Evolutionary conservation across 2,797 vertebrate species (phyloP), one percentile per base, ranked within the genome.

Genomic region (Chaunax sp.): DNA sequence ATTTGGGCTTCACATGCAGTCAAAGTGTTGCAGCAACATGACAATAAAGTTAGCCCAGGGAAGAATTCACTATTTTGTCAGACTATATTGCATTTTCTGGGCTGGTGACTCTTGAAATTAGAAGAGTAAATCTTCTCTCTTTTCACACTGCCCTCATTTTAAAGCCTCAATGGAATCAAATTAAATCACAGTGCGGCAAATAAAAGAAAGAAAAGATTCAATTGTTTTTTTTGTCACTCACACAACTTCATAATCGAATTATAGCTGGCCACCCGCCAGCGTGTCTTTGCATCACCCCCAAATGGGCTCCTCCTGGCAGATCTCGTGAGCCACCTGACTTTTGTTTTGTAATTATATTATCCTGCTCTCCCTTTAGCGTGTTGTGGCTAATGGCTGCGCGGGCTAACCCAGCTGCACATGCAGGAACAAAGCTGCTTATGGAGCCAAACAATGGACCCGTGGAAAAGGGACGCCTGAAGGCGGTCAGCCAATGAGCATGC

Each of bases 261-360:
- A 93, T 91, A 80, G 89, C 89, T 87, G 91, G 89, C 91, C 91
- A 90, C 89, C 89, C 86, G 89, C 88, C 90, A 89, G 87, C 81
- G 80, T 89, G 83, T 85, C 82, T 86, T 78, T 56, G 64, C 81
- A 80, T 88, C 85, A 76, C 82, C 77, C 83, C 72, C 82, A 70
- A 87, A 87, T 63, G 82, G 83, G 85, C 83, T 87, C 71, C 85
- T 86, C 63, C 84, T 78, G 78, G 79, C 89, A 85, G 72, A 85
- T 87, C 83, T 78, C 59, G 76, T 84, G 84, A 86, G 86, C 90
- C 92, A 93, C 92, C 91, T 93, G 92, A 92, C 92, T 93, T 93
- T 92, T 93, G 91, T 93, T 93, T 92, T 88, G 89, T 92, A 93
- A 93, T 93, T 90, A 92, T 92, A 92, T 93, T 93, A 93, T 86